These are phyloP conservation scores for Crossocerus cetratus DNA, from an alignment of 2,888 invertebrate genomes.

Conservation along the genomic window DNA sequence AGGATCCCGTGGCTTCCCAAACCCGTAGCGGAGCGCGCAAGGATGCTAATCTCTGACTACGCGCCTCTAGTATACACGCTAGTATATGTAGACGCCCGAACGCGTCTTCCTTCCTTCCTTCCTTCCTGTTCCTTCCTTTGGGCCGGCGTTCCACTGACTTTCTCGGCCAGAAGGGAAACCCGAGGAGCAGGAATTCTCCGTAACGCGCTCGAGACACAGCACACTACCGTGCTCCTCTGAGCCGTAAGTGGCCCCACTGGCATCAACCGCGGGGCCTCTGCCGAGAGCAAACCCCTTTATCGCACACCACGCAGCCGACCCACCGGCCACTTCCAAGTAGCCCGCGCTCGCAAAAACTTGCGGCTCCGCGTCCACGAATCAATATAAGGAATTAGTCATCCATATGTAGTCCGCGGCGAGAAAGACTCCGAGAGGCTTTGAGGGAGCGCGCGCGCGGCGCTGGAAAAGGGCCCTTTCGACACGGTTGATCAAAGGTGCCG, in stretches of 20 bases:
- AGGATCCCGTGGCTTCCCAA: not conserved
- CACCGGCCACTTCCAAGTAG: too few species aligned
- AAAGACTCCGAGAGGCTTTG: not conserved
- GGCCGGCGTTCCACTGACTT: not conserved
- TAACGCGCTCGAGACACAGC: not conserved
- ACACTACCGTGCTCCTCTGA: too few species aligned
- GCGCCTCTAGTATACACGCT: too few species aligned
- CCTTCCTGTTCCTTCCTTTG: constrained; percentile 2
- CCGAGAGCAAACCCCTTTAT: too few species aligned
- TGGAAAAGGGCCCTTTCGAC: not conserved
- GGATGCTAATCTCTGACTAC: constrained; percentile 1
- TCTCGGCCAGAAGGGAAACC: not conserved
- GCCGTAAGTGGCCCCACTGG: too few species aligned
- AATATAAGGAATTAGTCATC: too few species aligned
- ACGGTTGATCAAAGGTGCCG: not conserved
- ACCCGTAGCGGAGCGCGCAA: not conserved
- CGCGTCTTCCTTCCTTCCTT: not conserved
- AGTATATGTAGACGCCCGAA: too few species aligned
- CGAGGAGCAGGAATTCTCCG: not conserved
- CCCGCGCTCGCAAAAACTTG: too few species aligned
- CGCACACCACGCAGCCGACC: too few species aligned
- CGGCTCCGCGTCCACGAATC: too few species aligned
- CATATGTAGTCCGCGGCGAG: too few species aligned
- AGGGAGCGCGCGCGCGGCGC: not conserved
- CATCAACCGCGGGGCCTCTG: too few species aligned